Evolutionary conservation across 2,888 invertebrate genomes (phyloP), one percentile per base, ranked within the genome.

Genomic region (Allygus modestus): DNA sequence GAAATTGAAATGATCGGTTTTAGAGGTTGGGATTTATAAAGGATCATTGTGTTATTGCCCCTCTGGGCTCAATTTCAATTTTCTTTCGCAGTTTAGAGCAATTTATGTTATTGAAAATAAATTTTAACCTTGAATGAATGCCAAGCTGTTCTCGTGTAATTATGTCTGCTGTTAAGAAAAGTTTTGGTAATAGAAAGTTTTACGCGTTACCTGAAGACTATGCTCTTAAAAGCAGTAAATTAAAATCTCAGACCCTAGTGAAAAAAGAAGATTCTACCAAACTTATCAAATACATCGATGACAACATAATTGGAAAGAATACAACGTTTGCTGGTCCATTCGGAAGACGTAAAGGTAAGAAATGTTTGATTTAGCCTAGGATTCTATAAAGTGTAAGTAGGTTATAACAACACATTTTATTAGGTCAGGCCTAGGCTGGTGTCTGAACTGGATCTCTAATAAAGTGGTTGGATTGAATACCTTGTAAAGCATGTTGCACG

Each of bases 241-340:
- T 85, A 71, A 86, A 87, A 54, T 75, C 87, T 26, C 65, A 69
- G 46, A 20, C 91, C 69, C 90, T 91, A 83, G 94, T 92, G 89
- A 92, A 92, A 88, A 92, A 91, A 87, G 95, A 95, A 89, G 95
- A 96, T 89, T 92, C 93, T 41, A 92, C 92, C 71, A 95, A 95
- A 89, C 91, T 97, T 87, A 92, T 96, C 87, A 94, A 94, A 89
- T 96, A 95, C 89, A 95, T 97, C 87, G 95, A 96, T 89, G 94
- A 96, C 87, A 96, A 94, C 90, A 92, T 97, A 87, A 94, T 97
- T 89, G 97, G 97, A 84, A 95, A 94, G 90, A 95, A 94, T 88
- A 94, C 95, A 88, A 94, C 95, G 31, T 97, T 97, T 90, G 93
- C 95, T 88, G 96, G 97, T 82, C 97, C 97, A 15, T 97, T 94